Conservation (phyloP, 92 coral and sea anemone genomes). For the Umimayanthus kanabou region DNA sequence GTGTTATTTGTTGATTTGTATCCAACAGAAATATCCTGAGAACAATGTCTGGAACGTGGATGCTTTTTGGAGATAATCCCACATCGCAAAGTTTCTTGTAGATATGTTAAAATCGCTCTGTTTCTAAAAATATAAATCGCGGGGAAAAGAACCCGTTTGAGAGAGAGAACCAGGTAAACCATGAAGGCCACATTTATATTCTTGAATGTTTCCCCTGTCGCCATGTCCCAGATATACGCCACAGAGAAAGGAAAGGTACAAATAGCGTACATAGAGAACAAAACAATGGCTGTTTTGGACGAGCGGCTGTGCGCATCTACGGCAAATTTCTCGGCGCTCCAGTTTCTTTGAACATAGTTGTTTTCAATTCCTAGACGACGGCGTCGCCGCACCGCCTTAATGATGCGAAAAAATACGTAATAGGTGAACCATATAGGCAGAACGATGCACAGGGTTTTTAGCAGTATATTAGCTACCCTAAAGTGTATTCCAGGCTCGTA, state of each 20-base stretch:
- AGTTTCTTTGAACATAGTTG: conserved; percentile 80
- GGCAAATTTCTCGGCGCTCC: conserved; percentile 86
- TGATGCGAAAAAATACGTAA: conserved; percentile 71
- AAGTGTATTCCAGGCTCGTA: conserved; percentile 64
- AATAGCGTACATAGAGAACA: conserved; percentile 71
- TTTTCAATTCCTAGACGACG: conserved; percentile 76
- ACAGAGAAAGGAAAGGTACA: conserved; percentile 70
- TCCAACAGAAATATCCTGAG: conserved; percentile 40
- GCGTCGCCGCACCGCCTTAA: conserved; percentile 73
- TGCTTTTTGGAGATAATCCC: conserved; percentile 35
- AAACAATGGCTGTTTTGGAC: conserved; percentile 79
- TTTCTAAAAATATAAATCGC: conserved; percentile 85
- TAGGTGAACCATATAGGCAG: conserved; percentile 64
- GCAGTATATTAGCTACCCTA: conserved; percentile 50
- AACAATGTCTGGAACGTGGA: conserved; percentile 12
- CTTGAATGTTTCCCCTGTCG: conserved; percentile 44
- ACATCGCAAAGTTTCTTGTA: conserved; percentile 72
- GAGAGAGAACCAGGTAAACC: conserved; percentile 65
- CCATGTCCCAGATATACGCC: conserved; percentile 52
- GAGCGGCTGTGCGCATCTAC: conserved; percentile 88
- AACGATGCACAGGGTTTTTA: conserved; percentile 52
- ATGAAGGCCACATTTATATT: conserved; percentile 59
- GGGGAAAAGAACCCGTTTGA: conserved; percentile 80
- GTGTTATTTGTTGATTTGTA: conserved; percentile 46
- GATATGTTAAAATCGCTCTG: conserved; percentile 68